phyloP scores from a whole-genome alignment of 2,797 vertebrate species.

The Amazona finschi region DNA sequence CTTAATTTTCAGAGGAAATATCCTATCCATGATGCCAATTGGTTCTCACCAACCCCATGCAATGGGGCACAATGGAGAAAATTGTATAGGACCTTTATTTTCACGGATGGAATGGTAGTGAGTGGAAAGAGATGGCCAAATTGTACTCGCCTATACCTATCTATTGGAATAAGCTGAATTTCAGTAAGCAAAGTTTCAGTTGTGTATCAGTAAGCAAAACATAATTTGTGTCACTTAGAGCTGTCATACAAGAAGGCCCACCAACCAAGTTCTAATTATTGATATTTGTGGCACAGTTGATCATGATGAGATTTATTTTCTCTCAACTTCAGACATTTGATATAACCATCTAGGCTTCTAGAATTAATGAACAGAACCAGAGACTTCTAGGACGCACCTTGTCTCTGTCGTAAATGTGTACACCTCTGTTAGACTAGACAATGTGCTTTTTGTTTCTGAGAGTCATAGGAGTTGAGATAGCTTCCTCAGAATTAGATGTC shows the following conservation, averaged over 20 bases:
- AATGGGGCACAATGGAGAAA: neutral
- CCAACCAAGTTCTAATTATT: neutral
- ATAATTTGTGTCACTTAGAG: neutral
- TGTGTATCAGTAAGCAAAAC: neutral
- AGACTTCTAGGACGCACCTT: neutral
- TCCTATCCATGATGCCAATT: accelerated
- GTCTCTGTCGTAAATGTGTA: neutral
- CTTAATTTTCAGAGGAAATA: neutral
- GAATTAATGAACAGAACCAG: neutral
- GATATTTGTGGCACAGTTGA: neutral
- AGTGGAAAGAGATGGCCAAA: neutral
- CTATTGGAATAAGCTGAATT: neutral
- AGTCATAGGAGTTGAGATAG: neutral
- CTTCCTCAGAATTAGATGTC: neutral
- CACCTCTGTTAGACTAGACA: neutral
- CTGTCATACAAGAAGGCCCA: neutral
- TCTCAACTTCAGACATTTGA: neutral
- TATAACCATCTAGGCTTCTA: neutral
- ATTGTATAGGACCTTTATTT: neutral
- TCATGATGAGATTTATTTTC: neutral
- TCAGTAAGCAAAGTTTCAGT: neutral
- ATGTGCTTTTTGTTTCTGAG: neutral
- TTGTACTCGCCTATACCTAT: neutral
- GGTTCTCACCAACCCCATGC: neutral
- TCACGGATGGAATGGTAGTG: neutral